These are phyloP conservation scores for Molanna angustata DNA, from an alignment of 2,888 invertebrate species.

Conservation along the genomic window DNA sequence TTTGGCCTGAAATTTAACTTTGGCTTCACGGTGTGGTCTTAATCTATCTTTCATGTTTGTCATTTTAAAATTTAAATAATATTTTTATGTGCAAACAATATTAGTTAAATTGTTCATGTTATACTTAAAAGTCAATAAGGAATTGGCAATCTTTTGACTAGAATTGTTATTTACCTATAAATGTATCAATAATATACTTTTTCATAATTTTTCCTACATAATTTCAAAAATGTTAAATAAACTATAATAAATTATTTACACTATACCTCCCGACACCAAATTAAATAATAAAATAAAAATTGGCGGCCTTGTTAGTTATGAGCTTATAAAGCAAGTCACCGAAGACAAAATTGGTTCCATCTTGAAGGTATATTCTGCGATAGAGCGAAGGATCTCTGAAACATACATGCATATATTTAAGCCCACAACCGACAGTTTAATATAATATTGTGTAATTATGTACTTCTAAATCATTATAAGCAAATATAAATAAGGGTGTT, in stretches of 20 bases:
- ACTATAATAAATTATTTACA: slow-evolving; percentile 19
- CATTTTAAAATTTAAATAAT: slow-evolving; percentile 40
- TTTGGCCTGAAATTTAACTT: slow-evolving; percentile 39
- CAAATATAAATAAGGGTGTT: too few relatives aligned
- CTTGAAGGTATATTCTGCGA: slow-evolving; percentile 19
- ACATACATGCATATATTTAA: slow-evolving; percentile 29
- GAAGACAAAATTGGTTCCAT: slow-evolving; percentile 26
- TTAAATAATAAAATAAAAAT: slow-evolving; percentile 10
- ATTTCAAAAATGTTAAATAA: slow-evolving; percentile 1
- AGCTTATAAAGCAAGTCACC: slow-evolving; percentile 20
- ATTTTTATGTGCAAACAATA: background rate
- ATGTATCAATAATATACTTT: background rate
- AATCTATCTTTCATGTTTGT: slow-evolving; percentile 47
- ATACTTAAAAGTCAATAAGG: background rate
- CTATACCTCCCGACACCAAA: slow-evolving; percentile 18
- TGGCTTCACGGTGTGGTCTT: slow-evolving; percentile 24
- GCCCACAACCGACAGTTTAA: slow-evolving; percentile 26
- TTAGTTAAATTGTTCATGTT: background rate
- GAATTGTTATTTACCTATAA: slow-evolving; percentile 11
- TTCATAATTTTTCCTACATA: background rate
- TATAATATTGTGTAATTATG: too few relatives aligned
- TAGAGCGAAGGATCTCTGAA: slow-evolving; percentile 26
- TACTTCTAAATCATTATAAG: too few relatives aligned
- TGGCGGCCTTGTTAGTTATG: slow-evolving; percentile 18
- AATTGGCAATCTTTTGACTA: slow-evolving; percentile 29